Percentiles rank a stretch among this genome's conserved stretches.
phyloP scores from a whole-genome alignment of 1,140 invertebrate species.

The Bactericera cockerelli region DNA sequence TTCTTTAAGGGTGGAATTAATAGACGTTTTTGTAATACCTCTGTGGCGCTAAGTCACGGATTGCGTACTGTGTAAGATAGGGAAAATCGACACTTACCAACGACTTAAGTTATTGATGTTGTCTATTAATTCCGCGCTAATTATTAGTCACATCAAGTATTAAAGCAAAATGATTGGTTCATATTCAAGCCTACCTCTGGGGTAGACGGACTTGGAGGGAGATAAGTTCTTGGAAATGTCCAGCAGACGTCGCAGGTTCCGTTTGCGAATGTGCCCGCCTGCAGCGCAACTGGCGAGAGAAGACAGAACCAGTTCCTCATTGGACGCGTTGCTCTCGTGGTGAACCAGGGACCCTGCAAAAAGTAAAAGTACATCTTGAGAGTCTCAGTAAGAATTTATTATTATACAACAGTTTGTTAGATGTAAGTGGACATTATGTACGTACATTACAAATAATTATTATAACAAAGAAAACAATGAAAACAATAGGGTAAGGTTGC shows the following conservation, averaged over 20 bases:
- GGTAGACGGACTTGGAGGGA: conserved; percentile 13
- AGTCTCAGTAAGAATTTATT: background rate
- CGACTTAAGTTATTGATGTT: no score
- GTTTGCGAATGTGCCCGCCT: conserved; percentile 60
- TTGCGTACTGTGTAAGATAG: no score
- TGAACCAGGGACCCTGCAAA: conserved; percentile 41
- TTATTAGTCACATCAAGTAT: no score
- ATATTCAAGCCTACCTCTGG: background rate
- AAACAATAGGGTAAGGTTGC: background rate
- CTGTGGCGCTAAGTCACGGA: no score
- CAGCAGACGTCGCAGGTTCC: conserved; percentile 54
- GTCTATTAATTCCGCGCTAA: no score
- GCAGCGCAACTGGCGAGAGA: conserved; percentile 55
- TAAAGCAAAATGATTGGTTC: no score
- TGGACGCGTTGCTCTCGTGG: conserved; percentile 43
- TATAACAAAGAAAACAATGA: background rate
- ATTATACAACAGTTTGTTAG: no score
- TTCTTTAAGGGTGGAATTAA: no score
- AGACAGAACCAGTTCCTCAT: conserved; percentile 49
- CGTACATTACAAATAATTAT: conserved; percentile 13
- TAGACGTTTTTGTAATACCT: no score
- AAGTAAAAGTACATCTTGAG: conserved; percentile 12
- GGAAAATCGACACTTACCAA: no score
- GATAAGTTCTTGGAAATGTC: conserved; percentile 31
- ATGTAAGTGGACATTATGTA: no score